Evolutionary conservation across 2,888 invertebrate genomes (phyloP), one percentile per base, ranked within the genome.

Genomic region (Phymatocera aterrima): DNA sequence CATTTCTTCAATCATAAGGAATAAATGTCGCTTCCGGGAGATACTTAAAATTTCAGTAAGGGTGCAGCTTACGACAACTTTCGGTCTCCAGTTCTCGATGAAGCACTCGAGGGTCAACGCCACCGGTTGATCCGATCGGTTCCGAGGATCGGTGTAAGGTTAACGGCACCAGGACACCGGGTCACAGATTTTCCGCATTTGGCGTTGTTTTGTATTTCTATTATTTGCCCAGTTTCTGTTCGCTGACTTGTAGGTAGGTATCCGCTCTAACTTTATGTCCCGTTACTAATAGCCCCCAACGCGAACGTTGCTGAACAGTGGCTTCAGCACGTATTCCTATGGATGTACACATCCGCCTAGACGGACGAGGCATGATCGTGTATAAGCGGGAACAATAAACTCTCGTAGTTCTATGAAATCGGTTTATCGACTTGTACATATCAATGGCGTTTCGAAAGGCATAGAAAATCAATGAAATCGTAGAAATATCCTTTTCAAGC

Each of bases 361-460:
- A 37, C 60, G 40, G 21, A 75, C n/a, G n/a, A n/a, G n/a, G n/a
- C n/a, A n/a, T n/a, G n/a, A n/a, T n/a, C n/a, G n/a, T n/a, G n/a
- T n/a, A n/a, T n/a, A n/a, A n/a, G n/a, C n/a, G n/a, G n/a, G n/a
- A 75, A 57, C 75, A 75, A 57, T 60, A 75, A 75, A 75, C 40
- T 60, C 54, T 75, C 75, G 75, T 75, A 46, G 40, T 40, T 75
- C 18, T n/a, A 24, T 57, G 10, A 57, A 40, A 40, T 40, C n/a
- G 57, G n/a, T 64, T n/a, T 37, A 64, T 64, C 37, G 61, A 64
- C 34, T 64, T 37, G 34, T 18, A 37, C 18, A n/a, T 64, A 64
- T 18, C 61, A 64, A 64, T 18, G 21, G 37, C 24, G 6, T 64
- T 64, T 18, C 18, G 37, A 64, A 37, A 34, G 34, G 10, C 37